Conservation (phyloP, 1,140 invertebrate species). For the Papilio glaucus region DNA sequence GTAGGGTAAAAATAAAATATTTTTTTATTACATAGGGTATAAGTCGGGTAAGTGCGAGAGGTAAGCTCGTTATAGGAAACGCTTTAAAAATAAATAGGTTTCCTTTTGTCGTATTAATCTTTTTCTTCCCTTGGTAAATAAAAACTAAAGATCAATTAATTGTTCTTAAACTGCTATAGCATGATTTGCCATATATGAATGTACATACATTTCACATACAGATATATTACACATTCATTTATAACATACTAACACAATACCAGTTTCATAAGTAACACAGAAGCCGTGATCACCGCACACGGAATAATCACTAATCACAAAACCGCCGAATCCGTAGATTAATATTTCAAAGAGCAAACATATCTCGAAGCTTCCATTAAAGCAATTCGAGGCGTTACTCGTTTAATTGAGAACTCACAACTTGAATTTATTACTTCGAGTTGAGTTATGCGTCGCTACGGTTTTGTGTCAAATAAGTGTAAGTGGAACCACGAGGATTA, state of each 20-base stretch:
- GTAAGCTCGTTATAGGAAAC: too few relatives aligned
- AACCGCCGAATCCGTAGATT: slow-evolving; percentile 22
- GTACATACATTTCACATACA: background rate
- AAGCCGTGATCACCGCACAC: background rate
- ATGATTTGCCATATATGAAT: too few relatives aligned
- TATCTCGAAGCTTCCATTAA: slow-evolving; percentile 22
- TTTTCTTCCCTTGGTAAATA: too few relatives aligned
- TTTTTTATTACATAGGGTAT: too few relatives aligned
- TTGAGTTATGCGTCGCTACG: slow-evolving; percentile 25
- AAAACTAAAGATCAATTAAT: too few relatives aligned
- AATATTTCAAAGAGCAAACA: slow-evolving; percentile 29
- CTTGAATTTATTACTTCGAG: slow-evolving; percentile 29
- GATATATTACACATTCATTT: too few relatives aligned
- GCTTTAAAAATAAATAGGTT: too few relatives aligned
- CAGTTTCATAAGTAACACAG: background rate
- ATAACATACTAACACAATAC: too few relatives aligned
- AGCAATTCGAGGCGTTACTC: slow-evolving; percentile 28
- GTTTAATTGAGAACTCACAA: slow-evolving; percentile 31
- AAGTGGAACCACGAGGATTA: slow-evolving; percentile 20
- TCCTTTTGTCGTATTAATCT: too few relatives aligned
- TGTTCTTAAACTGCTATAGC: too few relatives aligned
- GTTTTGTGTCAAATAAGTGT: slow-evolving; percentile 18
- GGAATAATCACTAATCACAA: slow-evolving; percentile 14
- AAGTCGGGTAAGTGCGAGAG: too few relatives aligned
- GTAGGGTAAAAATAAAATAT: too few relatives aligned